Percentiles rank a stretch among this genome's conserved stretches.
Evolutionary conservation across 2,888 invertebrate genomes (phyloP).

Genomic region (Andricus curvator): DNA sequence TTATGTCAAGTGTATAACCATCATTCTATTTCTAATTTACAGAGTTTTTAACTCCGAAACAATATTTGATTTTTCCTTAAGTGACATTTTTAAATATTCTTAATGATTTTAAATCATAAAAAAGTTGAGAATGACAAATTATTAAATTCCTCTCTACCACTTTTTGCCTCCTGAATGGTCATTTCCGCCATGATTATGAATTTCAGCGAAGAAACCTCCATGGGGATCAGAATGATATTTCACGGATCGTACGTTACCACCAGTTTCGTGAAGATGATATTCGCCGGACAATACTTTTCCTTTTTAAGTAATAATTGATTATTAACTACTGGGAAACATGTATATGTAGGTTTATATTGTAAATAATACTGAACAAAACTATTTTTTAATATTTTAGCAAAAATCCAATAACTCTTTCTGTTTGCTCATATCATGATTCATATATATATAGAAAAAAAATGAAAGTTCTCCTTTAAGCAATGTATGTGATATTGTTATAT

Average conservation of each 20-base stretch:
- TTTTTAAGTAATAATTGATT: slow-evolving; percentile 40
- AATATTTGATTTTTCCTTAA: too few relatives aligned
- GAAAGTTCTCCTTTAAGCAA: neutral
- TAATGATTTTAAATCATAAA: neutral
- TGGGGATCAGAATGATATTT: slow-evolving; percentile 73
- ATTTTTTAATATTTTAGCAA: neutral
- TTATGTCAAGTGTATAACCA: too few relatives aligned
- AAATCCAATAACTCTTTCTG: neutral
- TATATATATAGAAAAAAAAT: neutral
- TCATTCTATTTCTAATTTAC: neutral
- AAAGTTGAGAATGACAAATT: neutral
- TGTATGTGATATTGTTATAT: neutral
- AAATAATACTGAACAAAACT: too few relatives aligned
- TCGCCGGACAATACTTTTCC: slow-evolving; percentile 68
- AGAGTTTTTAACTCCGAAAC: neutral
- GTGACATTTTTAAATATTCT: neutral
- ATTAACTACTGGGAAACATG: too few relatives aligned
- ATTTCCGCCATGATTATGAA: slow-evolving; percentile 68
- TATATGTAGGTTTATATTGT: too few relatives aligned
- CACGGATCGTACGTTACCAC: slow-evolving; percentile 69
- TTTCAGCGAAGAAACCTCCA: slow-evolving; percentile 73
- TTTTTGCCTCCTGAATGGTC: slow-evolving; percentile 61
- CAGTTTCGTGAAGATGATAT: slow-evolving; percentile 74
- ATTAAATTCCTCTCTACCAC: slow-evolving; percentile 46
- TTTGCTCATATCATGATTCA: neutral